Base-by-base conservation (phyloP, 2,888 invertebrate genomes). In the Neelides folsomi region DNA sequence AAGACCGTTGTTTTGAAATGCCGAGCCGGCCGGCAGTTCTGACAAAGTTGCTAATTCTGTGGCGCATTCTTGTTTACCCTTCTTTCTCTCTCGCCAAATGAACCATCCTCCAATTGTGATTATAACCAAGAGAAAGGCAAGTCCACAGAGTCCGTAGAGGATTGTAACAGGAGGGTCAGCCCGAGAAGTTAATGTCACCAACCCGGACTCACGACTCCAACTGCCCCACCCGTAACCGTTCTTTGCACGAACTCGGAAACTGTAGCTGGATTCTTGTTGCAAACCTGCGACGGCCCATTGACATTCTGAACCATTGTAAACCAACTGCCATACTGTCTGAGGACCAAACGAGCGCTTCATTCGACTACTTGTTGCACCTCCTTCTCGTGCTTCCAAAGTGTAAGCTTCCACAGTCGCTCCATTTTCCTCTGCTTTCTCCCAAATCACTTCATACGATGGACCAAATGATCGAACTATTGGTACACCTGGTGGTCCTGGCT, bases 151-250 rank as follows among this genome's bases (percentile, higher is more conserved):
- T 60, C 71, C 74, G 1, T 27, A 27, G 27, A 27, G 27, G 27
- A 27, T 27, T 27, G 27, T 27, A 3, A 27, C 27, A 58, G 73
- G 76, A 61, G 74, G 74, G 50, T 75, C 75, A 0, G 75, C 74
- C 58, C 73, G 73, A 59, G 72, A 71, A 1, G 72, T 71, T n/a
- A 77, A 67, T 66, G 78, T 77, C 63, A 80, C 76, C 36, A 77
- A 74, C 34, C 76, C 75, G 60, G 83, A 86, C 52, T 68, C 67
- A 59, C 76, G 72, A 58, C 87, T 89, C 69, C 81, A 81, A 13
- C 79, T 76, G 54, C 90, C 85, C 80, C 85, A 86, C 18, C 92
- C 92, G 69, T 83, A 80, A 3, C 75, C 72, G 70, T 92, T 93
- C 52, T 76, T 73, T 0, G 90, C 88, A 55, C 81, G 78, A 45